These are phyloP conservation scores for Egretta garzetta DNA, from an alignment of 2,113 vertebrate genomes.

Conservation along the genomic window DNA sequence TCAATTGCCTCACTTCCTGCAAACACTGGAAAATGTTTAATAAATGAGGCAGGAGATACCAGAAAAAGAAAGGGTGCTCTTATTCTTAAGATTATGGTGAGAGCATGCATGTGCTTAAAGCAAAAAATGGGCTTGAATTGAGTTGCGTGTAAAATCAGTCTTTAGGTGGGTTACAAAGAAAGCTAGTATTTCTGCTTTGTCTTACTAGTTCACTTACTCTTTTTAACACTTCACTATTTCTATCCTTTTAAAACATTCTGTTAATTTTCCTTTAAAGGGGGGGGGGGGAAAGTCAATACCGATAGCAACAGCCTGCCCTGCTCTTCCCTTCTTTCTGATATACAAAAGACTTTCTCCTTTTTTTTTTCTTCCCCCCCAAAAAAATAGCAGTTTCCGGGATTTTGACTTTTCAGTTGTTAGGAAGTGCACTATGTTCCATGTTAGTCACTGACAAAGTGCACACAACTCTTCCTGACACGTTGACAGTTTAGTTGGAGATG, in stretches of 20 bases:
- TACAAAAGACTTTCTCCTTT: not conserved
- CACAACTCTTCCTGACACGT: constrained; percentile 9
- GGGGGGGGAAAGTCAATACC: not conserved
- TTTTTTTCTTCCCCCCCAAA: not conserved
- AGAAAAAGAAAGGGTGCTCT: not conserved
- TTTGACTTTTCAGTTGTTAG: not conserved
- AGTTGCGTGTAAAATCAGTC: constrained; percentile 20
- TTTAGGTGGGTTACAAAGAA: not conserved
- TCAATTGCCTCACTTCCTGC: not conserved
- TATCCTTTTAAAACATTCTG: not conserved
- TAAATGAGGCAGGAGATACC: not conserved
- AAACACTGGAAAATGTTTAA: not conserved
- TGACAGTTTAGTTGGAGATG: not conserved
- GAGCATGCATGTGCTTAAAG: not conserved
- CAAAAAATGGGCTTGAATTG: not conserved
- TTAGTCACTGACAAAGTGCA: not conserved
- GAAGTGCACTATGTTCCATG: not conserved
- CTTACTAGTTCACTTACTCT: not conserved
- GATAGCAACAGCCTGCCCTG: not conserved
- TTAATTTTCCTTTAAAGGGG: not conserved
- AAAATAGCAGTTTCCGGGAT: not conserved
- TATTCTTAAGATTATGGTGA: not conserved
- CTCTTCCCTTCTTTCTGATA: not conserved
- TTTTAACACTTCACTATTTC: not conserved
- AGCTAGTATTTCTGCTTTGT: not conserved